These are phyloP conservation scores for Nasonovia ribisnigri DNA, from an alignment of 2,888 invertebrate species.

Conservation along the genomic window DNA sequence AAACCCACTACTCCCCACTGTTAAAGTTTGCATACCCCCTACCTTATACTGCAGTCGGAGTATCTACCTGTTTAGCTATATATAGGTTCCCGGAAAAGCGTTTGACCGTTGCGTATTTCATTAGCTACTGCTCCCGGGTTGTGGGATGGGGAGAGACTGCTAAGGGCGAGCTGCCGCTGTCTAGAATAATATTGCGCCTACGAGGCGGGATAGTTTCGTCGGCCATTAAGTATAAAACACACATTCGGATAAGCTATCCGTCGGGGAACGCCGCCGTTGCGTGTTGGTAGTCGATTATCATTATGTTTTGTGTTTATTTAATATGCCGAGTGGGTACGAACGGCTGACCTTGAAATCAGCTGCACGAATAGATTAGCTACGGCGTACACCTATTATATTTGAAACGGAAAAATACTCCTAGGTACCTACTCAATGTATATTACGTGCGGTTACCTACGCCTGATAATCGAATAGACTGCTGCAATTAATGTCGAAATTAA, in stretches of 20 bases:
- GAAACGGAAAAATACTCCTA: not conserved
- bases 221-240: constrained; percentile 35
- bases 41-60: not conserved
- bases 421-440: not conserved
- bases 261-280: not conserved
- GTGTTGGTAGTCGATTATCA: constrained; percentile 15
- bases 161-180: not conserved
- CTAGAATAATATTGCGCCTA: constrained; percentile 28
- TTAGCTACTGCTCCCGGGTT: not conserved
- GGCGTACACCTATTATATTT: not conserved
- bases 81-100: constrained; percentile 35
- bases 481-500: not conserved
- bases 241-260: constrained; percentile 24
- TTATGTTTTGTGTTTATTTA: not conserved
- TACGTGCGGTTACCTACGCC: not conserved
- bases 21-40: constrained; percentile 37
- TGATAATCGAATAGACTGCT: not conserved
- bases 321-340: not conserved
- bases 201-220: constrained; percentile 31
- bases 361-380: not conserved
- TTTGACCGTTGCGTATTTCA: constrained; percentile 31
- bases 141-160: no score
- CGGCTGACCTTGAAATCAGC: not conserved
- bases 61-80: not conserved
- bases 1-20: constrained; percentile 2